Evolutionary conservation across 2,888 invertebrate genomes (phyloP).

Genomic region (Leptarthrus brevirostris): DNA sequence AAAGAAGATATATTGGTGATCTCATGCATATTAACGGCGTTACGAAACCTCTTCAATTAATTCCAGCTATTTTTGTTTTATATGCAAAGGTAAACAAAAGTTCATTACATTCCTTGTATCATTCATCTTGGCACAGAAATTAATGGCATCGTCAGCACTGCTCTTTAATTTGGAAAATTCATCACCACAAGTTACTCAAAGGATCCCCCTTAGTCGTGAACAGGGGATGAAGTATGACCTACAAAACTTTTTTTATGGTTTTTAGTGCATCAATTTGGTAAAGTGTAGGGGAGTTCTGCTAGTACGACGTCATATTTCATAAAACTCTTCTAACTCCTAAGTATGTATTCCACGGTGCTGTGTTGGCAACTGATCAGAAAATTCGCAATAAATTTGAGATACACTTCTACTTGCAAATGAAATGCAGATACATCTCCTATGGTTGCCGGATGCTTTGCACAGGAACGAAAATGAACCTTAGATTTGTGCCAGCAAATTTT

Average conservation of each 20-base stretch:
- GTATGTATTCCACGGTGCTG: too few species aligned
- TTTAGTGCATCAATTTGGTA: slow-evolving; percentile 26
- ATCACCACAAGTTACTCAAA: neutral
- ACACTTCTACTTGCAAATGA: too few species aligned
- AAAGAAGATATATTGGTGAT: too few species aligned
- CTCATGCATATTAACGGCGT: too few species aligned
- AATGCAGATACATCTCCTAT: too few species aligned
- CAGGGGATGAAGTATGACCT: neutral
- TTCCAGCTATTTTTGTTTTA: neutral
- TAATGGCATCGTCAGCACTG: neutral
- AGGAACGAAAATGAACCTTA: too few species aligned
- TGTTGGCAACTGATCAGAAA: too few species aligned
- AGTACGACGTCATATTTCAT: neutral
- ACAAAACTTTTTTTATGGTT: slow-evolving; percentile 33
- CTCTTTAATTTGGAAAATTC: slow-evolving; percentile 6
- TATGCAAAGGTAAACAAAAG: slow-evolving; percentile 16
- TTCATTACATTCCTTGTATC: neutral
- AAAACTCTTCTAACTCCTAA: too few species aligned
- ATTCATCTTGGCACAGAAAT: neutral
- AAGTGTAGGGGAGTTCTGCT: slow-evolving; percentile 9
- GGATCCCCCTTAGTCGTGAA: neutral
- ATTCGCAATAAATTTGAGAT: too few species aligned
- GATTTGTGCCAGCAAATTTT: too few species aligned
- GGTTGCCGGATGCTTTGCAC: too few species aligned
- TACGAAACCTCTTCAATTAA: too few species aligned